Evolutionary conservation across 2,797 vertebrate species (phyloP).

Genomic region (Masticophis lateralis): DNA sequence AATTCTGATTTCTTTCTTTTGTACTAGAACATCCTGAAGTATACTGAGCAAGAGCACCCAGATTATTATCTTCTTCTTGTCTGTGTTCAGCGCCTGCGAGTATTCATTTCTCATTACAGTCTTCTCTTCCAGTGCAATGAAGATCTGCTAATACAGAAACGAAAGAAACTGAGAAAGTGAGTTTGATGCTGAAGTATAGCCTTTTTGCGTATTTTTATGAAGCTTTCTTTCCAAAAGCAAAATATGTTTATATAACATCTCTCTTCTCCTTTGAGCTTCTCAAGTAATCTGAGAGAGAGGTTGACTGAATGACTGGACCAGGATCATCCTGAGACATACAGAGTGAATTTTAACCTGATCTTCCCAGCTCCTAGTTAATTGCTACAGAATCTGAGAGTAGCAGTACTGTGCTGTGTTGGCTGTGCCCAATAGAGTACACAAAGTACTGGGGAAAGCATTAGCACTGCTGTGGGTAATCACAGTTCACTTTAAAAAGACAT

Average conservation of each 20-base stretch:
- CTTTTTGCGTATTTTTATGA: not conserved
- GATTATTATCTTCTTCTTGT: constrained; percentile 95
- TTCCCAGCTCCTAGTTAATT: not conserved
- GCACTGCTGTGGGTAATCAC: not conserved
- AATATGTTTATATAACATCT: not conserved
- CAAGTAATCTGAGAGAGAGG: not conserved
- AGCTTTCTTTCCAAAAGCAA: not conserved
- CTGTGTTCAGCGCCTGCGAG: constrained; percentile 89
- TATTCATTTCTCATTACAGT: constrained; percentile 88
- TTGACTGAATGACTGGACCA: not conserved
- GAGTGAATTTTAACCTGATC: not conserved
- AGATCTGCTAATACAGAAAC: constrained; percentile 87
- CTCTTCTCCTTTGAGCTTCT: not conserved
- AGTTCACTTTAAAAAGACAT: not conserved
- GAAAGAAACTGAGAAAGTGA: constrained; percentile 91
- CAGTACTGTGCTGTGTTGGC: not conserved
- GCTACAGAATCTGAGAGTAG: not conserved
- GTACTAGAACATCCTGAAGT: constrained; percentile 84
- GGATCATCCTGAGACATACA: not conserved
- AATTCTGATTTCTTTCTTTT: constrained; percentile 47
- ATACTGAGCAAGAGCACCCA: constrained; percentile 91
- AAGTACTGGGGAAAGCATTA: too few relatives aligned
- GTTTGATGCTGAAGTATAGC: constrained; percentile 17
- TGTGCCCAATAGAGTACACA: not conserved
- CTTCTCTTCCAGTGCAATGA: constrained; percentile 92